Percentiles rank a stretch among this genome's conserved stretches.
These are phyloP conservation scores for Glomeris marginata DNA, from an alignment of 2,888 invertebrate species.

Conservation along the genomic window DNA sequence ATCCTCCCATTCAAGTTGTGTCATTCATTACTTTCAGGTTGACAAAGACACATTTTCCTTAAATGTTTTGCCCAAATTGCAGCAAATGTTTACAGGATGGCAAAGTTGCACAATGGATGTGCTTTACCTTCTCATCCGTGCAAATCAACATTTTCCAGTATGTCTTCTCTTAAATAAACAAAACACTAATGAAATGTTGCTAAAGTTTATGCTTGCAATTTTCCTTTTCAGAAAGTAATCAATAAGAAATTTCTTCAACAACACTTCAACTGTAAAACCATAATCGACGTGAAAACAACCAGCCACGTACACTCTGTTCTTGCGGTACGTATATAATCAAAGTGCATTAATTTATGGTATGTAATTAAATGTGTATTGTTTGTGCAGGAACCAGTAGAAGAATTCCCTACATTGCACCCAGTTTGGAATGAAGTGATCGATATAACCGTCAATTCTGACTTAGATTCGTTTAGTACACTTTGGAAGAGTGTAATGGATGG, in stretches of 20 bases:
- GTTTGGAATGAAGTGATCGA: too few relatives aligned
- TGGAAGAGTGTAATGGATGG: too few relatives aligned
- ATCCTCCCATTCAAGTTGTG: too few relatives aligned
- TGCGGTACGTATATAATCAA: too few relatives aligned
- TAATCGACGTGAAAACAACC: too few relatives aligned
- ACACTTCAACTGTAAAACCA: background rate
- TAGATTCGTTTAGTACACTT: too few relatives aligned
- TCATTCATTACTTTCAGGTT: background rate
- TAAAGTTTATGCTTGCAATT: background rate
- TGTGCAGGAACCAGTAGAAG: too few relatives aligned
- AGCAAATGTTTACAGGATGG: conserved; percentile 1
- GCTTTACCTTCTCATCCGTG: background rate
- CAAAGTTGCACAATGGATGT: conserved; percentile 1
- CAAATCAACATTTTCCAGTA: background rate
- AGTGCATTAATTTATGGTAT: too few relatives aligned
- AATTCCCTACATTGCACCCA: too few relatives aligned
- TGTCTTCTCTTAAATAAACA: background rate
- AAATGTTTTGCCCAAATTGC: background rate
- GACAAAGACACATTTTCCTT: background rate
- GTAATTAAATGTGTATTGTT: too few relatives aligned
- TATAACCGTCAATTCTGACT: too few relatives aligned
- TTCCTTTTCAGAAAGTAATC: background rate
- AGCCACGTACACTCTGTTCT: too few relatives aligned
- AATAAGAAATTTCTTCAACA: conserved; percentile 1
- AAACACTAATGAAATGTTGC: background rate